Evolutionary conservation across 1,140 invertebrate genomes (phyloP).

Genomic region (Drosophila melanica): DNA sequence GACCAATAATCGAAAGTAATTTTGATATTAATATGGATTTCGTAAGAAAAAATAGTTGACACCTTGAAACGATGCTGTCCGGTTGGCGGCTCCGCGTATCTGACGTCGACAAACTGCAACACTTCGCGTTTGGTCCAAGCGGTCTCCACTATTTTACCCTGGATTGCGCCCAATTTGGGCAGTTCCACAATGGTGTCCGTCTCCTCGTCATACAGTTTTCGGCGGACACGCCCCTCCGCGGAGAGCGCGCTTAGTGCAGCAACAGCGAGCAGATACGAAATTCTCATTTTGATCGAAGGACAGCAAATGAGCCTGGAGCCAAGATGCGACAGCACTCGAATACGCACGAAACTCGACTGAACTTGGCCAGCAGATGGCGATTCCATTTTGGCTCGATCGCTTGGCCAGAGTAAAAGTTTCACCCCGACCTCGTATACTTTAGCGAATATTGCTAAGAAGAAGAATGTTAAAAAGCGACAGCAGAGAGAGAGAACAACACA

Average conservation of each 20-base stretch:
- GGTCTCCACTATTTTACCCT: slow-evolving; percentile 71
- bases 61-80: slow-evolving; percentile 79
- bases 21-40: too few relatives aligned
- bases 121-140: slow-evolving; percentile 78
- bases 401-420: slow-evolving; percentile 55
- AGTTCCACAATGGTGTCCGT: slow-evolving; percentile 74
- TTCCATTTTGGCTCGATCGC: slow-evolving; percentile 55
- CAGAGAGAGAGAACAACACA: slow-evolving; percentile 32
- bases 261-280: not conserved
- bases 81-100: slow-evolving; percentile 79
- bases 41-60: too few relatives aligned
- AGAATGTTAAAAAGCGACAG: slow-evolving; percentile 31
- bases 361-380: slow-evolving; percentile 18
- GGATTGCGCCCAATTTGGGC: slow-evolving; percentile 72
- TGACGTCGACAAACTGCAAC: slow-evolving; percentile 78
- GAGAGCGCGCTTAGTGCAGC: slow-evolving; percentile 1
- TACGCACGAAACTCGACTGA: slow-evolving; percentile 66
- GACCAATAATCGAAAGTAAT: too few relatives aligned
- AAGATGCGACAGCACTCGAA: slow-evolving; percentile 42
- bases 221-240: slow-evolving; percentile 41
- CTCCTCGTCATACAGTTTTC: slow-evolving; percentile 65
- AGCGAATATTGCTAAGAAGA: slow-evolving; percentile 59
- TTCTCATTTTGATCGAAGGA: slow-evolving; percentile 37
- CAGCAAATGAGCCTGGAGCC: not conserved
- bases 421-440: slow-evolving; percentile 40